Conservation (phyloP, 1,140 invertebrate species). For the Aethina tumida region DNA sequence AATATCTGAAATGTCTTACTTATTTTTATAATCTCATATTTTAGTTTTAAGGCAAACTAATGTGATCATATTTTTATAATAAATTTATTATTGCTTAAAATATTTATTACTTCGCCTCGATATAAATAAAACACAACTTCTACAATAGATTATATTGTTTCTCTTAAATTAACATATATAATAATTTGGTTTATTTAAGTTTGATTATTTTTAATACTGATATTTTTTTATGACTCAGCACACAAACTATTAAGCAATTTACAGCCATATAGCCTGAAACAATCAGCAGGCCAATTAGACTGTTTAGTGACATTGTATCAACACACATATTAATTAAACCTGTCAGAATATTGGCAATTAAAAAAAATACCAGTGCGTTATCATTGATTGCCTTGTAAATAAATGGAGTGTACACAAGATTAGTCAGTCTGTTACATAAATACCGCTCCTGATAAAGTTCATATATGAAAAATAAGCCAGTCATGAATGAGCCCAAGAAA, state of each 20-base stretch:
- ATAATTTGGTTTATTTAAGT: too few relatives aligned
- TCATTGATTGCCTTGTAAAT: slow-evolving; percentile 58
- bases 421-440: slow-evolving; percentile 18
- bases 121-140: too few relatives aligned
- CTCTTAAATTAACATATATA: too few relatives aligned
- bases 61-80: too few relatives aligned
- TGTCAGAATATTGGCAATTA: slow-evolving; percentile 68
- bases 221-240: slow-evolving; percentile 13
- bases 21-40: not conserved
- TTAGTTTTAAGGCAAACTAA: slow-evolving; percentile 1
- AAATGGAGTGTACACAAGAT: slow-evolving; percentile 36
- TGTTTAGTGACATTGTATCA: slow-evolving; percentile 45
- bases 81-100: too few relatives aligned
- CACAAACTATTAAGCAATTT: slow-evolving; percentile 13
- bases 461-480: slow-evolving; percentile 43
- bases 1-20: not conserved
- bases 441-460: slow-evolving; percentile 41
- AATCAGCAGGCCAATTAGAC: slow-evolving; percentile 35
- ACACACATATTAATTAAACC: slow-evolving; percentile 65
- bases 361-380: slow-evolving; percentile 69
- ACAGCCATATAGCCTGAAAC: slow-evolving; percentile 17
- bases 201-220: too few relatives aligned
- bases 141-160: too few relatives aligned
- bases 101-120: too few relatives aligned
- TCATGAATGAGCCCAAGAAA: slow-evolving; percentile 43